Base-by-base conservation (phyloP, 2,888 invertebrate genomes). In the Polylopha cassiicola region DNA sequence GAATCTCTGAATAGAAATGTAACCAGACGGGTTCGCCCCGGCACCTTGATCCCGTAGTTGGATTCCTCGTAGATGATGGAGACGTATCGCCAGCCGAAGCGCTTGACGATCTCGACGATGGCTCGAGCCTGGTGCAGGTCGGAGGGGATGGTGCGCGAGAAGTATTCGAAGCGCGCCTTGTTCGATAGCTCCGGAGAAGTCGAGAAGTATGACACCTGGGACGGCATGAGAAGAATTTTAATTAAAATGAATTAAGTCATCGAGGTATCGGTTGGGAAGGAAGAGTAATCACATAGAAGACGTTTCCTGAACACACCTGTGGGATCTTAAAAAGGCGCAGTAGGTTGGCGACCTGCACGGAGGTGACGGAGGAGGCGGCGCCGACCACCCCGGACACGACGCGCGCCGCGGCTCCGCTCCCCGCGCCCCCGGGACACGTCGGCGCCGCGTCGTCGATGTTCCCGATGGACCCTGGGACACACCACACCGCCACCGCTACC, bases 21-120 rank as follows among this genome's bases (percentile, higher is more conserved):
- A n/a, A n/a, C n/a, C 97, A 0, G 95, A 95, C 2, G 97, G 97
- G 58, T 97, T 96, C 3, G 97, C 97, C 31, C 97, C 88, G 8
- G 95, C 92, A 94, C 97, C 91, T 96, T 95, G 48, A 96, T 95
- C 4, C 97, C 97, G 62, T 98, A 98, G 81, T 95, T 97, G 43
- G 96, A 96, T 73, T 98, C 97, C 73, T 98, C 97, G 68, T 97
- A 98, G 50, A 98, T 93, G 55, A 98, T 95, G 34, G 97, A 97
- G 10, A 98, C 93, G 77, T 97, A 98, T 48, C 94, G 95, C 97
- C 97, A 98, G 29, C 91, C 90, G 81, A 98, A 90, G 51, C 88
- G 87, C 57, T 89, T 89, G 8, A 98, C 93, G 51, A 98, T 95
- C 66, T 96, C 95, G 10, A 97, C 95, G 95, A 98, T 98, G 0